A percentile compares a stretch with the other conserved stretches of the same genome.
Conservation (phyloP, 2,113 vertebrate species). For the Morone chrysops region DNA sequence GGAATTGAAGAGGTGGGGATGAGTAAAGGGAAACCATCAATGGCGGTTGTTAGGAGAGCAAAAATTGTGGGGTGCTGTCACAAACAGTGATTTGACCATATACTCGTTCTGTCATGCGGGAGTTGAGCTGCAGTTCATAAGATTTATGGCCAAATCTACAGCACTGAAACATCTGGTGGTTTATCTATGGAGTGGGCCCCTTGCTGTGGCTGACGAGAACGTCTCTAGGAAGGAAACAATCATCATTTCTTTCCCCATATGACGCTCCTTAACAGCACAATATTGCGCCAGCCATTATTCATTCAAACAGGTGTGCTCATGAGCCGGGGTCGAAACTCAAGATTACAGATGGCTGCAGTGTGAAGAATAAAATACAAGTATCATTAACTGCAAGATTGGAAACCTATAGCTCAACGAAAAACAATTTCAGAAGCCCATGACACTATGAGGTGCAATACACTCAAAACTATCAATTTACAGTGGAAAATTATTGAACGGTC, state of each 20-base stretch:
- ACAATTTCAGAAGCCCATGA: constrained; percentile 59
- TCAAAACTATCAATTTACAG: constrained; percentile 72
- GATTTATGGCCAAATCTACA: constrained; percentile 58
- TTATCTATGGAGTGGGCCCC: constrained; percentile 55
- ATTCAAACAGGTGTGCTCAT: constrained; percentile 64
- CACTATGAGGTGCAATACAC: constrained; percentile 40
- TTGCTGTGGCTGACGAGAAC: constrained; percentile 53
- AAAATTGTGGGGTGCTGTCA: constrained; percentile 61
- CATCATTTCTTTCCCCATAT: constrained; percentile 62
- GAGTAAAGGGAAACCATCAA: constrained; percentile 49
- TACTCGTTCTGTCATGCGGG: constrained; percentile 52
- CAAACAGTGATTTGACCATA: constrained; percentile 70
- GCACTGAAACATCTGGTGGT: constrained; percentile 63
- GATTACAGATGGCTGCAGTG: constrained; percentile 49
- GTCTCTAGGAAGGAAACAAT: constrained; percentile 68
- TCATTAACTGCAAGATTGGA: constrained; percentile 62
- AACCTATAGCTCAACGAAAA: constrained; percentile 58
- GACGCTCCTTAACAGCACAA: constrained; percentile 58
- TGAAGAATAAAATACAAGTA: constrained; percentile 67
- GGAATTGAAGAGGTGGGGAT: constrained; percentile 3
- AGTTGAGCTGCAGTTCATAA: constrained; percentile 62
- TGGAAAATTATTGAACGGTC: constrained; percentile 65
- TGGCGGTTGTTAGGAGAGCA: constrained; percentile 53
- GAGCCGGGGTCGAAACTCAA: constrained; percentile 38
- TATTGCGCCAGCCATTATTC: constrained; percentile 53